Percentiles rank a stretch among this genome's conserved stretches.
Conservation (phyloP, 1,140 invertebrate species). For the Tetramorium simillimum region DNA sequence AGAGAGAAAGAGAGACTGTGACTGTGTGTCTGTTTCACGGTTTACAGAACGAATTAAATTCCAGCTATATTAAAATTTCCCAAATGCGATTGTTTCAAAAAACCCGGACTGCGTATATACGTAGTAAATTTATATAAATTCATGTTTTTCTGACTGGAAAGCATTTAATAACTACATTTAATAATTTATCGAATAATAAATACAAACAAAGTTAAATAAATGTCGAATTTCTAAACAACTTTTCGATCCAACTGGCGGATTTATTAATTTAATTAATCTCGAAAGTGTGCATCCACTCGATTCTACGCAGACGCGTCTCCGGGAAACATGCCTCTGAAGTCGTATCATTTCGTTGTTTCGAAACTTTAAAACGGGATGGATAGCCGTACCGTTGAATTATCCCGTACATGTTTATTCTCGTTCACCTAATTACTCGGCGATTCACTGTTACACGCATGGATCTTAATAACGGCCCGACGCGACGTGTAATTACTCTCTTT, state of each 20-base stretch:
- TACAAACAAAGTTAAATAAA: background rate
- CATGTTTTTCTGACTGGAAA: background rate
- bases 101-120: no score
- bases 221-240: background rate
- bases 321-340: background rate
- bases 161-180: no score
- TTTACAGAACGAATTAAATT: background rate
- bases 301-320: background rate
- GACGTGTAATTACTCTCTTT: constrained; percentile 48
- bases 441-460: constrained; percentile 39
- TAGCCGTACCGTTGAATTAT: background rate
- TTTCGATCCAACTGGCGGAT: background rate
- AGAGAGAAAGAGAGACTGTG: no score
- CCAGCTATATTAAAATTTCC: background rate
- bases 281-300: background rate
- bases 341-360: no score
- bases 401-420: constrained; percentile 9
- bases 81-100: background rate
- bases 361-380: background rate
- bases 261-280: background rate
- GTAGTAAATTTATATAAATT: background rate
- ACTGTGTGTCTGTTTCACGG: background rate
- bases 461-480: constrained; percentile 37
- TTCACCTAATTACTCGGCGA: constrained; percentile 36
- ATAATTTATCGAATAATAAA: no score